Evolutionary conservation across 2,113 vertebrate genomes (phyloP).

Genomic region (Plestiodon gilberti): DNA sequence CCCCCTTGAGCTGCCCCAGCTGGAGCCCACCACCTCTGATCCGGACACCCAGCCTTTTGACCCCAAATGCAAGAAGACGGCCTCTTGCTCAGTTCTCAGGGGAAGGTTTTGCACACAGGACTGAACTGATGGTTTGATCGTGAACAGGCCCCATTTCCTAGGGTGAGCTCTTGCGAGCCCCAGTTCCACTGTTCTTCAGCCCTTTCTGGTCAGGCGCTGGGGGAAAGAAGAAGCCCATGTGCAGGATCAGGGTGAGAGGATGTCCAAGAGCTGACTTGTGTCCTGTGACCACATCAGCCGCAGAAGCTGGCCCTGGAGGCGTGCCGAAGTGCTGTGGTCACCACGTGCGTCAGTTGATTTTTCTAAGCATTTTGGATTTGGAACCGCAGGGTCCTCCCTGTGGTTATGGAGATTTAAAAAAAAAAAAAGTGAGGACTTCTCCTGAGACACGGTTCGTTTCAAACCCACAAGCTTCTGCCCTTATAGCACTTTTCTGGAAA

Average conservation of each 20-base stretch:
- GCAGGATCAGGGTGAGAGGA: not conserved
- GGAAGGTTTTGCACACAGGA: not conserved
- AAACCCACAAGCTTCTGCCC: not conserved
- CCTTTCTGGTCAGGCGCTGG: not conserved
- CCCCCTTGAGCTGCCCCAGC: not conserved
- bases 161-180: not conserved
- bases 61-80: not conserved
- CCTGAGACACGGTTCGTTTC: not conserved
- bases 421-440: constrained; percentile 28
- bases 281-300: constrained; percentile 8
- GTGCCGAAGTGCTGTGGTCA: constrained; percentile 40
- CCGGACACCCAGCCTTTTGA: not conserved
- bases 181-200: not conserved
- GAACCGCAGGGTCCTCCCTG: constrained; percentile 47
- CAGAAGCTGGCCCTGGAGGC: not conserved
- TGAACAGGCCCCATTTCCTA: not conserved
- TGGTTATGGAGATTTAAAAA: constrained; percentile 21
- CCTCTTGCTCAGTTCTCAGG: not conserved
- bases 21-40: not conserved
- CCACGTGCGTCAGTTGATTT: constrained; percentile 35
- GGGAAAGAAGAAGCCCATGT: not conserved
- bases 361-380: constrained; percentile 43
- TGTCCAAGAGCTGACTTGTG: not conserved
- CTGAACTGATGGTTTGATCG: not conserved
- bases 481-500: not conserved